These are phyloP conservation scores for Cephalopterus ornatus DNA, from an alignment of 2,113 vertebrate genomes.

Conservation along the genomic window DNA sequence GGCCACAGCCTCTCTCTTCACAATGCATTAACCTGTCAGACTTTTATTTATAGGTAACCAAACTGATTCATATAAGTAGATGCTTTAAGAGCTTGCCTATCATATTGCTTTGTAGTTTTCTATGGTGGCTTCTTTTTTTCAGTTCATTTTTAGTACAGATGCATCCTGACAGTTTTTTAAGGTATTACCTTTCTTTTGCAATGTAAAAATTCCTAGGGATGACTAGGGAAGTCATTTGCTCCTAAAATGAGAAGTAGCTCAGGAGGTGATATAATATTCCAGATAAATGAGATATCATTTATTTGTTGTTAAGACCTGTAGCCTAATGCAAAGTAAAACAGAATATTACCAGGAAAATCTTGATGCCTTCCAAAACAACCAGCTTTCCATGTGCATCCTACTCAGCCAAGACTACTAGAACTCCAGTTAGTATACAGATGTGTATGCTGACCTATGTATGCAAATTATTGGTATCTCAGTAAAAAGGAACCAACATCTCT, in stretches of 20 bases:
- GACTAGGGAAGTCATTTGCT: background rate
- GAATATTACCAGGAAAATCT: background rate
- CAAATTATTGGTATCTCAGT: background rate
- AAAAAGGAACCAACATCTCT: background rate
- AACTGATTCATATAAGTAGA: background rate
- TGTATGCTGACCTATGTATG: background rate
- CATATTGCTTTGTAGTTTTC: background rate
- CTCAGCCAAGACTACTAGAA: background rate
- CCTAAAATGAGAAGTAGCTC: background rate
- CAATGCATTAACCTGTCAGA: background rate
- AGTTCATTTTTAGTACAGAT: background rate
- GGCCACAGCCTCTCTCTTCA: background rate
- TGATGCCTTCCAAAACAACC: background rate
- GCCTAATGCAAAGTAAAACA: background rate
- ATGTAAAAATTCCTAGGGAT: background rate
- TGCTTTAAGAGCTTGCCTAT: background rate
- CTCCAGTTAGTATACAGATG: background rate
- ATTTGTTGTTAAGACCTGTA: background rate
- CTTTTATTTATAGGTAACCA: background rate
- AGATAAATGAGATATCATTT: background rate
- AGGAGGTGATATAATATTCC: background rate
- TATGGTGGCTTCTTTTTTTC: background rate
- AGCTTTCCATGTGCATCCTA: background rate
- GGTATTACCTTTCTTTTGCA: background rate
- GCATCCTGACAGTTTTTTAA: background rate